Conservation (phyloP, 2,888 invertebrate genomes). For the Dimorphilus gyrociliatus region DNA sequence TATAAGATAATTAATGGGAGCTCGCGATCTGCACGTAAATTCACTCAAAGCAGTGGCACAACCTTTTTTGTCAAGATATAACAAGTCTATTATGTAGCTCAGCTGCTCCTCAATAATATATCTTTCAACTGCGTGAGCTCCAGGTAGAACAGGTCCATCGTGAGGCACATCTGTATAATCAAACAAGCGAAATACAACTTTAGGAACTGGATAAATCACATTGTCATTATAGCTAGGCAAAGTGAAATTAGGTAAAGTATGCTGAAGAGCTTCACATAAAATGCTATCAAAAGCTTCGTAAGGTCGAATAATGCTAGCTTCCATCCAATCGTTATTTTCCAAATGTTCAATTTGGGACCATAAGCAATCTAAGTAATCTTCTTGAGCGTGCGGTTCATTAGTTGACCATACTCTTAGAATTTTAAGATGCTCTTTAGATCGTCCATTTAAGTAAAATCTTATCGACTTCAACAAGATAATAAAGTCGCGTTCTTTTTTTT, state of each 20-base stretch:
- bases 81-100: conserved; percentile 73
- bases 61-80: conserved; percentile 74
- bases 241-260: conserved; percentile 73
- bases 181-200: conserved; percentile 80
- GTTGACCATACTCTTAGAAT: conserved; percentile 82
- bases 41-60: conserved; percentile 80
- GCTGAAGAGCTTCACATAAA: conserved; percentile 84
- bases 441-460: conserved; percentile 40
- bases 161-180: conserved; percentile 97
- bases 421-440: conserved; percentile 79
- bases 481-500: conserved; percentile 83
- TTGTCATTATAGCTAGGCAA: conserved; percentile 85
- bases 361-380: conserved; percentile 82
- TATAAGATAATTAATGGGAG: conserved; percentile 92
- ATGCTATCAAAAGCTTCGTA: conserved; percentile 83
- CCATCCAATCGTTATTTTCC: conserved; percentile 84
- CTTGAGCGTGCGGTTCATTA: conserved; percentile 84
- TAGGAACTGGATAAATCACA: conserved; percentile 79
- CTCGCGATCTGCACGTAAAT: conserved; percentile 62
- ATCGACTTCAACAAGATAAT: conserved; percentile 72
- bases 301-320: conserved; percentile 84
- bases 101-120: conserved; percentile 95
- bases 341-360: conserved; percentile 87
- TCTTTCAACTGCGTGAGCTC: conserved; percentile 88
- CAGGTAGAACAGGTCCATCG: conserved; percentile 55